Conservation (phyloP, 2,888 invertebrate genomes). For the Ernsta delagoae region DNA sequence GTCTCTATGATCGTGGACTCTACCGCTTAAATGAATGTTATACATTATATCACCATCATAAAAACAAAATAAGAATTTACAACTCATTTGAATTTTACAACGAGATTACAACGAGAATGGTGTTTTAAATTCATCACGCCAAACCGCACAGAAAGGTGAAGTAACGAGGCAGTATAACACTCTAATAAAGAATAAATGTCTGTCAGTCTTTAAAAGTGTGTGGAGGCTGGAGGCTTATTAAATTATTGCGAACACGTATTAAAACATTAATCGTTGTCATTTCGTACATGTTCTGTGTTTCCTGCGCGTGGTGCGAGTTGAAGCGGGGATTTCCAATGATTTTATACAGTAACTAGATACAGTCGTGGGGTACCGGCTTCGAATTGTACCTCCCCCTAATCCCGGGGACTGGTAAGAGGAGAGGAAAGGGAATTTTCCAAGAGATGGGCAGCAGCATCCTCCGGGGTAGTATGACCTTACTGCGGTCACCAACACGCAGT, state of each 20-base stretch:
- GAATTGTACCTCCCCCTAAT: too few relatives aligned
- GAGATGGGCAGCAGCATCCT: too few relatives aligned
- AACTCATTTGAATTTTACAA: conserved; percentile 1
- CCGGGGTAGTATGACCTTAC: too few relatives aligned
- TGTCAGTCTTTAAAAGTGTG: conserved; percentile 26
- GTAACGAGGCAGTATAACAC: conserved; percentile 18
- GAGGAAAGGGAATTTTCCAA: too few relatives aligned
- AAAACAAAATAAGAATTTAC: not conserved
- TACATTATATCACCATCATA: not conserved
- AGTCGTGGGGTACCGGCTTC: too few relatives aligned
- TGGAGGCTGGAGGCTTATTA: conserved; percentile 50
- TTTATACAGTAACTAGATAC: too few relatives aligned
- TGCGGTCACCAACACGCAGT: too few relatives aligned
- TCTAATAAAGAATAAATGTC: conserved; percentile 33
- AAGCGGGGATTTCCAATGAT: too few relatives aligned
- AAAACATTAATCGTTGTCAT: conserved; percentile 68
- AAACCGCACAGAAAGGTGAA: conserved; percentile 10
- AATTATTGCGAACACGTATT: conserved; percentile 68
- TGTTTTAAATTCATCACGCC: not conserved
- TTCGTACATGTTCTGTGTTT: conserved; percentile 54
- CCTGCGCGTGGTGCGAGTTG: conserved; percentile 43
- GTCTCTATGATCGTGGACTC: too few relatives aligned
- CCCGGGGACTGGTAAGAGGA: too few relatives aligned
- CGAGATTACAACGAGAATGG: not conserved
- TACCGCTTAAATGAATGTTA: too few relatives aligned